A percentile compares a stretch with the other conserved stretches of the same genome.
These are phyloP conservation scores for Urophycis tenuis DNA, from an alignment of 2,797 vertebrate genomes.

Conservation along the genomic window DNA sequence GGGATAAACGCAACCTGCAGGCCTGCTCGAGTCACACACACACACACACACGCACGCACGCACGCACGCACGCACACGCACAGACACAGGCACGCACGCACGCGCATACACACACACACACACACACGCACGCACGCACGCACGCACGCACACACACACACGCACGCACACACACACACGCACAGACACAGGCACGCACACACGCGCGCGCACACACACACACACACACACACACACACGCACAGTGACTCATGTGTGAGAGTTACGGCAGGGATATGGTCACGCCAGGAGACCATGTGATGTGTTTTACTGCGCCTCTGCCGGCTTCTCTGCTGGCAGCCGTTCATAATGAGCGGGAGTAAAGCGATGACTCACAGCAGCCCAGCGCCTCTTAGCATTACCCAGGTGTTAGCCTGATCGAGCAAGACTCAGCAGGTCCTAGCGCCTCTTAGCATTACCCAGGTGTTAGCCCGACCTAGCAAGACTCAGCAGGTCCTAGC, in stretches of 20 bases:
- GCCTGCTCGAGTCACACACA: too few species aligned
- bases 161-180: background rate
- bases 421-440: too few species aligned
- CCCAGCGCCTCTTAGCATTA: too few species aligned
- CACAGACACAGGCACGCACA: background rate
- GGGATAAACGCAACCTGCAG: too few species aligned
- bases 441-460: too few species aligned
- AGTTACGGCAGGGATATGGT: background rate
- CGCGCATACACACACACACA: too few species aligned
- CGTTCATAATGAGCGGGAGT: background rate
- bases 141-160: background rate
- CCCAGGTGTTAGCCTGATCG: too few species aligned
- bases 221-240: conserved; percentile 12
- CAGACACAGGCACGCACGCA: too few species aligned
- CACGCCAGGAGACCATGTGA: background rate
- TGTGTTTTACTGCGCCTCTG: background rate
- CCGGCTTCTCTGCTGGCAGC: background rate
- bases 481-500: too few species aligned
- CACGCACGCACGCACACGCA: too few species aligned
- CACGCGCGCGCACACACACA: background rate
- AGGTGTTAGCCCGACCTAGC: too few species aligned
- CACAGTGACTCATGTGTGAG: conserved; percentile 3
- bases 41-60: background rate
- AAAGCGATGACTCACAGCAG: background rate
- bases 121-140: too few species aligned